Evolutionary conservation across 2,888 invertebrate species (phyloP).

Genomic region (Pantelozetes paolii): DNA sequence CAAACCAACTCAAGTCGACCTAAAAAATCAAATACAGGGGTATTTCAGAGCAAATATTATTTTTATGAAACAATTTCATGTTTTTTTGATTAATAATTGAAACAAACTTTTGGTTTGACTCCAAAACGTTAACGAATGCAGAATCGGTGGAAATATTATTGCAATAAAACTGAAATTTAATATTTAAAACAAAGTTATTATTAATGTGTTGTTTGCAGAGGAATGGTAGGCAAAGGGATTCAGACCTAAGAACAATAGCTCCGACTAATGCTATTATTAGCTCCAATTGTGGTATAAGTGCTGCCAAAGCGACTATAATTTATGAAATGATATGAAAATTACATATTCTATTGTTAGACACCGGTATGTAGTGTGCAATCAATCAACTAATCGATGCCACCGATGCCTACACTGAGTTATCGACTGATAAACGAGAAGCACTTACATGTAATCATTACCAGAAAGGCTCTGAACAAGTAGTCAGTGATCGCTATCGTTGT

Average conservation of each 20-base stretch:
- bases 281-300: slow-evolving; percentile 75
- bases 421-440: no score
- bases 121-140: slow-evolving; percentile 80
- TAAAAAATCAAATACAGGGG: not conserved
- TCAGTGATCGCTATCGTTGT: slow-evolving; percentile 58
- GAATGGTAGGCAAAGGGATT: not conserved
- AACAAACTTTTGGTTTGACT: slow-evolving; percentile 57
- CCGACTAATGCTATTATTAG: slow-evolving; percentile 82
- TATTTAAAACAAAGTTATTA: not conserved
- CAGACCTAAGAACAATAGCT: slow-evolving; percentile 71
- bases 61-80: no score
- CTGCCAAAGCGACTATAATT: slow-evolving; percentile 65
- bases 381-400: no score
- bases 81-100: not conserved
- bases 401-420: not conserved
- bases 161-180: slow-evolving; percentile 62
- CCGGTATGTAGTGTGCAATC: no score
- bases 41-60: not conserved
- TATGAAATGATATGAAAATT: not conserved
- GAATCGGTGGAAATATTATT: slow-evolving; percentile 76
- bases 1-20: not conserved
- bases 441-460: slow-evolving; percentile 79
- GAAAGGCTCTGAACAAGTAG: slow-evolving; percentile 63
- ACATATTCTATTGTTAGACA: not conserved
- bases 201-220: not conserved